Conservation (phyloP, 2,888 invertebrate genomes). For the Shargacucullia verbasci region DNA sequence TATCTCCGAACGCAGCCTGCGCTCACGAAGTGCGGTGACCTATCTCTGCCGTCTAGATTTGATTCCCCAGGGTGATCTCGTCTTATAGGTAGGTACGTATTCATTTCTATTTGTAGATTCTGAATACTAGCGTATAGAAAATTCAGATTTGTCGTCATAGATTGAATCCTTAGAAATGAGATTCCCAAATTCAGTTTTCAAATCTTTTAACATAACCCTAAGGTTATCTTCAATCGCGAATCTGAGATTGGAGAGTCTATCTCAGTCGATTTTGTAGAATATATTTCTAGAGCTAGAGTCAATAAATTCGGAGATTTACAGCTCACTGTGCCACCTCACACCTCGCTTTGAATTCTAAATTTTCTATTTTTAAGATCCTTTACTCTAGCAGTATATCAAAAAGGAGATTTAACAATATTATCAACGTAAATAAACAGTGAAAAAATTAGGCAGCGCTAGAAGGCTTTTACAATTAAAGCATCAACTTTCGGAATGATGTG, state of each 20-base stretch:
- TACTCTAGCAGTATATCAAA: slow-evolving; percentile 8
- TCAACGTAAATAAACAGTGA: slow-evolving; percentile 3
- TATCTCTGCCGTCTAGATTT: slow-evolving; percentile 20
- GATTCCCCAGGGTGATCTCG: slow-evolving; percentile 9
- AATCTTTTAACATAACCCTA: slow-evolving; percentile 37
- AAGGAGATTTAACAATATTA: not conserved
- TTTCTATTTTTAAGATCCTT: not conserved
- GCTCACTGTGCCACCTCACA: slow-evolving; percentile 16
- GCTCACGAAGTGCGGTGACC: slow-evolving; percentile 7
- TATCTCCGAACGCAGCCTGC: slow-evolving; percentile 8
- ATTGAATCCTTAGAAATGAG: slow-evolving; percentile 7
- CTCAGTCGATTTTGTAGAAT: slow-evolving; percentile 42
- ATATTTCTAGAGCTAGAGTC: slow-evolving; percentile 41
- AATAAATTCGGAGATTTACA: slow-evolving; percentile 41
- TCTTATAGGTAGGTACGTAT: slow-evolving; percentile 2
- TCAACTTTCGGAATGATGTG: too few relatives aligned
- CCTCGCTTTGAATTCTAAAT: slow-evolving; percentile 27
- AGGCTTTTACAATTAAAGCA: too few relatives aligned
- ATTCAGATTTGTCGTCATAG: slow-evolving; percentile 1
- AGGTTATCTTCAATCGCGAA: slow-evolving; percentile 30
- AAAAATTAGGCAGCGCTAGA: too few relatives aligned
- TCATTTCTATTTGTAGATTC: too few relatives aligned
- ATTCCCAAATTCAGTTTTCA: slow-evolving; percentile 39
- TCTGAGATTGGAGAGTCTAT: slow-evolving; percentile 42
- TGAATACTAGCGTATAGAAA: slow-evolving; percentile 9